Evolutionary conservation across 1,140 invertebrate genomes (phyloP), one percentile per base, ranked within the genome.

Genomic region (Drosophila rhopaloa): DNA sequence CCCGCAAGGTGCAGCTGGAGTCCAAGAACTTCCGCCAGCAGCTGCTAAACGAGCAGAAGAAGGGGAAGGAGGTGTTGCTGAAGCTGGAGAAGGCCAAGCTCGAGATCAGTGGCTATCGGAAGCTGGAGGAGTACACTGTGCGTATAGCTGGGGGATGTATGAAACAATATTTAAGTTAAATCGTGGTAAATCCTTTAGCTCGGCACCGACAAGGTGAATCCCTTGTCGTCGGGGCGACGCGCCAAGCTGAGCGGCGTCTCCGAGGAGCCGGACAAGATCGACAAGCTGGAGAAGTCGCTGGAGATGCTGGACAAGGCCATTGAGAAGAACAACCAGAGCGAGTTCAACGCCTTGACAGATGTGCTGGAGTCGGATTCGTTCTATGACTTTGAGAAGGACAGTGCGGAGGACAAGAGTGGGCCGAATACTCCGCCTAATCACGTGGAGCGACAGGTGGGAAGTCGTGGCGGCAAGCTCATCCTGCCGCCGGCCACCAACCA

Each of bases 11-110:
- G 10, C 93, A 94, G 32, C 83, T 97, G 41, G 96, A 96, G 92
- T 93, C 93, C 11, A 97, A 96, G 92, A 96, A 95, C 74, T 94
- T 94, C 57, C 95, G 94, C 63, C 95, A 96, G 72, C 95, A 96
- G 83, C 86, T 96, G 14, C 94, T 95, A 29, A 76, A 91, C 0
- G 96, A 97, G 92, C 94, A 95, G 37, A 93, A 93, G 35, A 96
- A 96, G 70, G 94, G 95, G 53, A 96, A 95, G 75, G 95, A 96
- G 76, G 94, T 95, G 5, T 94, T 96, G 78, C 94, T 94, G 60
- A 94, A 95, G 56, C 93, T 97, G 40, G 93, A 95, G 32, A 93
- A 95, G 35, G 94, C 95, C 10, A 93, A 95, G 43, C 62, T 91
- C 0, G 91, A 92, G 53, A 57, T 92, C 2, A 91, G 91, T 14